phyloP scores from a whole-genome alignment of 2,797 vertebrate genomes.

The Gallinago solitaria region DNA sequence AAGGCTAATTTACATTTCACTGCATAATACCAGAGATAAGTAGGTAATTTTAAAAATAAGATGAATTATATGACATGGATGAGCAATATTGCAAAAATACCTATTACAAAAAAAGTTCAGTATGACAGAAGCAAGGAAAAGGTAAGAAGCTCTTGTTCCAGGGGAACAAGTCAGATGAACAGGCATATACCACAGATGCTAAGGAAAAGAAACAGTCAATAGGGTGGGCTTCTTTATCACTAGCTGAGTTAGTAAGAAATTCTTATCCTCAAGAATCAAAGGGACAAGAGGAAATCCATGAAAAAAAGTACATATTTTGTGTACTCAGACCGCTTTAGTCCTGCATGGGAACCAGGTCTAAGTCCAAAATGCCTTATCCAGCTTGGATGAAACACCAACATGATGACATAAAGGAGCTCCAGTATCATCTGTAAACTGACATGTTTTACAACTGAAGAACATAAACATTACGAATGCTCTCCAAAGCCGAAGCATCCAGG shows the following conservation, averaged over 20 bases:
- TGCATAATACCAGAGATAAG: neutral
- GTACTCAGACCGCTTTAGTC: neutral
- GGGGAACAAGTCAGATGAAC: neutral
- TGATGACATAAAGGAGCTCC: neutral
- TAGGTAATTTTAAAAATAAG: neutral
- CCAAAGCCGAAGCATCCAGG: neutral
- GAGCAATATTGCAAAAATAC: neutral
- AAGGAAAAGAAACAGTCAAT: neutral
- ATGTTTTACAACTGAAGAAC: neutral
- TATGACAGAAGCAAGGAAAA: neutral
- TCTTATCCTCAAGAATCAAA: neutral
- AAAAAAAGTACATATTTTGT: neutral
- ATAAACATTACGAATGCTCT: neutral
- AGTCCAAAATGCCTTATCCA: neutral
- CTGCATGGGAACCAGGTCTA: neutral
- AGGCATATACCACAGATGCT: neutral
- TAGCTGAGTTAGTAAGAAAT: neutral
- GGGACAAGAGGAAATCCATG: neutral
- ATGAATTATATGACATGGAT: neutral
- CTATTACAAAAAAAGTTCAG: neutral
- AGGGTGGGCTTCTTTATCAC: neutral
- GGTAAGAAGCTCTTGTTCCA: neutral
- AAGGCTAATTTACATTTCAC: constrained; percentile 16
- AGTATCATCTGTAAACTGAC: neutral
- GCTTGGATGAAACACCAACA: neutral